phyloP scores from a whole-genome alignment of 2,888 invertebrate genomes.

The Acanthococcus lagerstroemiae region DNA sequence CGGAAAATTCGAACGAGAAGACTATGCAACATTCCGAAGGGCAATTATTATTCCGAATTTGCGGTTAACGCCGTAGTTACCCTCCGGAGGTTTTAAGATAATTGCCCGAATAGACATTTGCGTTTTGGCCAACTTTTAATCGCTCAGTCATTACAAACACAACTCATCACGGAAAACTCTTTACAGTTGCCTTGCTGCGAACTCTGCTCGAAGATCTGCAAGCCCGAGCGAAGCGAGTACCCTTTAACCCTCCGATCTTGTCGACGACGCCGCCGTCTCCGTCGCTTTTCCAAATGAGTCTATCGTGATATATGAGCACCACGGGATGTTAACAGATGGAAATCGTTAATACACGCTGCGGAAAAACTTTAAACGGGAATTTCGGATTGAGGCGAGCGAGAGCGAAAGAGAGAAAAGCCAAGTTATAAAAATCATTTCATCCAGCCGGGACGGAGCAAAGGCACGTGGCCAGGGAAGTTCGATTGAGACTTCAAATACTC shows the following conservation, averaged over 20 bases:
- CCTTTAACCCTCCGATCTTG: background rate
- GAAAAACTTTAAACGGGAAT: conserved; percentile 14
- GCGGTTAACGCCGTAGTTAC: conserved; percentile 18
- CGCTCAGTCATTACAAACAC: conserved; percentile 22
- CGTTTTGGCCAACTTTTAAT: conserved; percentile 26
- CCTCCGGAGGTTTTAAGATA: conserved; percentile 19
- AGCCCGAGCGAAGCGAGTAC: conserved; percentile 3
- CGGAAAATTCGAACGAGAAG: conserved; percentile 11
- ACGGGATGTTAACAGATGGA: conserved; percentile 25
- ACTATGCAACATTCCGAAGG: conserved; percentile 18
- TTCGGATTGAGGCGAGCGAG: background rate
- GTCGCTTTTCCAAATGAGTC: conserved; percentile 18
- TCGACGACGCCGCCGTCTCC: background rate
- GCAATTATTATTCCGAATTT: conserved; percentile 23
- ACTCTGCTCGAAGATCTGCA: conserved; percentile 8
- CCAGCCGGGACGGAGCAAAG: no score
- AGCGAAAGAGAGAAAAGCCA: conserved; percentile 3
- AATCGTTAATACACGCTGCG: conserved; percentile 23
- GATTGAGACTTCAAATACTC: no score
- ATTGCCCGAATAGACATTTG: conserved; percentile 24
- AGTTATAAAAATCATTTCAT: no score
- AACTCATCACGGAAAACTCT: conserved; percentile 23
- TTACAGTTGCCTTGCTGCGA: conserved; percentile 18
- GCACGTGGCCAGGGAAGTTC: no score
- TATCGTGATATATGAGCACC: conserved; percentile 22